A percentile compares a stretch with the other conserved stretches of the same genome.
These are phyloP conservation scores for Trissolcus basalis DNA, from an alignment of 1,140 invertebrate genomes.

Conservation along the genomic window DNA sequence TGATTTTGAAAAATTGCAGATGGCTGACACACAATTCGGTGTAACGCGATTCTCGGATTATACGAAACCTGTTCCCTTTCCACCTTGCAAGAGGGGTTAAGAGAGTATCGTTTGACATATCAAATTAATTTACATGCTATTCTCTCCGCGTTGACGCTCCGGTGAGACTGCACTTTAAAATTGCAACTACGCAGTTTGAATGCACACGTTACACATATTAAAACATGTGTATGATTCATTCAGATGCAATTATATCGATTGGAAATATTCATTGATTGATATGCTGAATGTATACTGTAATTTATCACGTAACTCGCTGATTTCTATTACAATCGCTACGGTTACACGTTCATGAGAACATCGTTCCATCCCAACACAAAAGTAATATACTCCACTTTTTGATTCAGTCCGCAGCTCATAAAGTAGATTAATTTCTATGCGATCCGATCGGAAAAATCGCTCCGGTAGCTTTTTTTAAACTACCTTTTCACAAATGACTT, in stretches of 20 bases:
- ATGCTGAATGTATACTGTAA: slow-evolving; percentile 12
- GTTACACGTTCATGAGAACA: neutral
- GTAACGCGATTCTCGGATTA: slow-evolving; percentile 28
- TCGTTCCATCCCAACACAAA: neutral
- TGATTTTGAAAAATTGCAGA: too few relatives aligned
- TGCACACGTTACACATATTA: too few relatives aligned
- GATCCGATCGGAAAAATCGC: too few relatives aligned
- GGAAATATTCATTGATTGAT: slow-evolving; percentile 19
- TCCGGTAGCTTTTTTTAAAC: too few relatives aligned
- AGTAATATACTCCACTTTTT: neutral
- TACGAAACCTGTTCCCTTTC: slow-evolving; percentile 46
- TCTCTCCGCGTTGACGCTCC: slow-evolving; percentile 32
- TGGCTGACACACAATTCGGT: slow-evolving; percentile 24
- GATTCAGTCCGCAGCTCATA: neutral
- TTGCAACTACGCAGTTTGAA: too few relatives aligned
- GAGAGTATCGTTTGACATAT: slow-evolving; percentile 52
- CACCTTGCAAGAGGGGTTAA: slow-evolving; percentile 34
- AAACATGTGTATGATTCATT: too few relatives aligned
- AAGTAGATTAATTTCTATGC: too few relatives aligned
- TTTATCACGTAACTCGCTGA: slow-evolving; percentile 4
- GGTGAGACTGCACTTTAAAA: too few relatives aligned
- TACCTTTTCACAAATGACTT: too few relatives aligned
- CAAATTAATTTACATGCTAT: slow-evolving; percentile 51
- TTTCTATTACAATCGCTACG: slow-evolving; percentile 14
- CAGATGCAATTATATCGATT: too few relatives aligned